These are phyloP conservation scores for Nomada goodeniana DNA, from an alignment of 2,888 invertebrate genomes.

Conservation along the genomic window DNA sequence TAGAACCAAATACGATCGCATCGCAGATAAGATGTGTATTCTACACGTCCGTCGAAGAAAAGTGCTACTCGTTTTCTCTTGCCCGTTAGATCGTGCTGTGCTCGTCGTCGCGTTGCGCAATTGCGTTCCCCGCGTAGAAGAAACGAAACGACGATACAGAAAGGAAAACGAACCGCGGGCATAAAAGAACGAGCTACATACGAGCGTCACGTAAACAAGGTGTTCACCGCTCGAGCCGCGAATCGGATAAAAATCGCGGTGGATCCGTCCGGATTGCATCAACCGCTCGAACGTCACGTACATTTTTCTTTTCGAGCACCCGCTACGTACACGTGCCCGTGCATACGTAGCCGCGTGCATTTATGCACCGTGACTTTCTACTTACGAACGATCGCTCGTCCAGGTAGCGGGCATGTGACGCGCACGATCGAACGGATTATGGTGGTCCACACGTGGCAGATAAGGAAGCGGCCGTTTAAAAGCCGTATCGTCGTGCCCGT, in stretches of 20 bases:
- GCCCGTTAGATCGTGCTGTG: neutral
- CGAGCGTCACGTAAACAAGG: conserved; percentile 4
- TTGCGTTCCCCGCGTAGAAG: neutral
- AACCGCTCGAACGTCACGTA: conserved; percentile 51
- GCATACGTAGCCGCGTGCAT: conserved; percentile 56
- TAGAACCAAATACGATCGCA: neutral
- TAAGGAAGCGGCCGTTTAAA: conserved; percentile 43
- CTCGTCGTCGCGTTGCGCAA: neutral
- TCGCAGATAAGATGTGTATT: conserved; percentile 1
- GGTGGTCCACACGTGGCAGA: conserved; percentile 53
- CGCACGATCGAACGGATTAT: conserved; percentile 48
- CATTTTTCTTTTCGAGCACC: conserved; percentile 47
- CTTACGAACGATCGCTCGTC: conserved; percentile 38
- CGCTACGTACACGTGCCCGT: conserved; percentile 64
- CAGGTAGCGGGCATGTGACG: conserved; percentile 48
- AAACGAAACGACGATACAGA: neutral
- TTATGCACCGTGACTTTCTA: conserved; percentile 64
- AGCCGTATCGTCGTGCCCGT: conserved; percentile 15
- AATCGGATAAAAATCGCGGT: conserved; percentile 8
- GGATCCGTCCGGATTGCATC: conserved; percentile 44
- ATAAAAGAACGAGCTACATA: neutral
- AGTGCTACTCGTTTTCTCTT: neutral
- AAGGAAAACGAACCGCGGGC: neutral
- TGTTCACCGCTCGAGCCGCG: conserved; percentile 3
- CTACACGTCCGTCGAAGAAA: neutral